Conservation (phyloP, 2,797 vertebrate genomes). For the Masticophis lateralis region DNA sequence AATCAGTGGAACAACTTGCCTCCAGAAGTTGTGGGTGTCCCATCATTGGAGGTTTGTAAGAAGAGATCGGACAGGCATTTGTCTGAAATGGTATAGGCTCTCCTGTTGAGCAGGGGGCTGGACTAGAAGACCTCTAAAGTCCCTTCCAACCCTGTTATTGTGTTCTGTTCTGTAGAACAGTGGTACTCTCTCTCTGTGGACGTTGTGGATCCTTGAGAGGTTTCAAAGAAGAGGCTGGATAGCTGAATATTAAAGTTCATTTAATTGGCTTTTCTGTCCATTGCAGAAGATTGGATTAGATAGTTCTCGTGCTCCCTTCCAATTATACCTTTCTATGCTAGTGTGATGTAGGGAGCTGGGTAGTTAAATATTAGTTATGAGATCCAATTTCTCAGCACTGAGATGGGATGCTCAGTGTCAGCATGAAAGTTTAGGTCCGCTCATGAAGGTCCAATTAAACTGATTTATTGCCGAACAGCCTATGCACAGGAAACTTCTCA, state of each 20-base stretch:
- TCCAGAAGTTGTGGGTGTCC: neutral
- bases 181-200: neutral
- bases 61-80: neutral
- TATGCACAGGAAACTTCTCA: neutral
- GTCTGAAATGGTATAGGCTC: neutral
- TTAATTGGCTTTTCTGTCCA: neutral
- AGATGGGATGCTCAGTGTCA: neutral
- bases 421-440: neutral
- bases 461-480: neutral
- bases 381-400: neutral
- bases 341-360: neutral
- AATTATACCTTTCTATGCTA: neutral
- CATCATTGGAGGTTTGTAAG: neutral
- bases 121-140: neutral
- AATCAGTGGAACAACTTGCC: neutral
- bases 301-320: neutral
- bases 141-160: neutral
- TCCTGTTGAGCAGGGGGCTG: neutral
- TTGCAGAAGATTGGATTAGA: neutral
- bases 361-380: neutral
- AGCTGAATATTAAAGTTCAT: neutral
- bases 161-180: neutral
- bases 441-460: neutral
- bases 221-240: neutral
- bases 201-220: neutral